These are phyloP conservation scores for Trisateles emortualis DNA, from an alignment of 2,888 invertebrate genomes.

Conservation along the genomic window DNA sequence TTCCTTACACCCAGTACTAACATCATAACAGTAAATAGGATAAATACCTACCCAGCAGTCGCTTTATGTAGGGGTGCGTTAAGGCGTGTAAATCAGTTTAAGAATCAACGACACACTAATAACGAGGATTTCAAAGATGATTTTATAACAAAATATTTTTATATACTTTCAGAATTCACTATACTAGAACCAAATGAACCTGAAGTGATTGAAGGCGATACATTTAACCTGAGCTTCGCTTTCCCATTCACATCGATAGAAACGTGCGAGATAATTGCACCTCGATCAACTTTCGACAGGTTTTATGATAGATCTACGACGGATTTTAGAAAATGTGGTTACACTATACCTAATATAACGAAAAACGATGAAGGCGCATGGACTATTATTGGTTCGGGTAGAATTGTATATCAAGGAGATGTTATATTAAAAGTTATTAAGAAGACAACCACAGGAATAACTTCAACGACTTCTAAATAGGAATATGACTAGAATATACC, in stretches of 20 bases:
- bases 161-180: constrained; percentile 62
- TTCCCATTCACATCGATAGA: constrained; percentile 59
- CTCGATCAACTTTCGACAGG: constrained; percentile 63
- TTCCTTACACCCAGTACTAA: too few relatives aligned
- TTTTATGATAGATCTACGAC: constrained; percentile 55
- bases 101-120: too few relatives aligned
- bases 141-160: not conserved
- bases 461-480: not conserved
- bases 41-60: too few relatives aligned
- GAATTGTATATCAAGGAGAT: constrained; percentile 60
- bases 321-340: constrained; percentile 60
- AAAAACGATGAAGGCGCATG: constrained; percentile 63
- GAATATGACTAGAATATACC: too few relatives aligned
- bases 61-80: too few relatives aligned
- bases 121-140: too few relatives aligned
- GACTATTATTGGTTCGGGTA: constrained; percentile 69
- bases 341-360: constrained; percentile 62
- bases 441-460: not conserved
- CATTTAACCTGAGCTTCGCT: constrained; percentile 61
- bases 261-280: constrained; percentile 66
- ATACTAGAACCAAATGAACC: constrained; percentile 38
- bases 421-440: constrained; percentile 45
- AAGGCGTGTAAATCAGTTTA: too few relatives aligned
- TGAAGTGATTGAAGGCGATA: constrained; percentile 51
- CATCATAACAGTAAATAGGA: too few relatives aligned